A percentile compares a stretch with the other conserved stretches of the same genome.
Evolutionary conservation across 2,797 vertebrate species (phyloP).

Genomic region (Knipowitschia caucasica): DNA sequence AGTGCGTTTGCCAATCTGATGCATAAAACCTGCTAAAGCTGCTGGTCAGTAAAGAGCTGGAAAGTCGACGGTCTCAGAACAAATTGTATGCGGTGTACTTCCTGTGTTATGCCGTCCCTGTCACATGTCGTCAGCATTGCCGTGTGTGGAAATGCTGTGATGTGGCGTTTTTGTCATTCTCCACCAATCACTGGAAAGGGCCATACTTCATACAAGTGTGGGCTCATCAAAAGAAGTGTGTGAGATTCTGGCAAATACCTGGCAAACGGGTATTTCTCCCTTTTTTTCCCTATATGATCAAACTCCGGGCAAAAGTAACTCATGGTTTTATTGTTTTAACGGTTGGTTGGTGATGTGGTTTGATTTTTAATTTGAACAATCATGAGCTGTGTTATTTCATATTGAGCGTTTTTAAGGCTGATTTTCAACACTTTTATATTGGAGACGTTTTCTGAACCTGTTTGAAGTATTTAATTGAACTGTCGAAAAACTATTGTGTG

Average conservation of each 20-base stretch:
- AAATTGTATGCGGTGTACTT: conserved; percentile 50
- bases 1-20: background rate
- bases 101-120: conserved; percentile 52
- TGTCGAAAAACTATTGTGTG: background rate
- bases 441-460: background rate
- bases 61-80: conserved; percentile 20
- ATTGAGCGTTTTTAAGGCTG: background rate
- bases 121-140: conserved; percentile 16
- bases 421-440: background rate
- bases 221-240: background rate
- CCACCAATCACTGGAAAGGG: conserved; percentile 20
- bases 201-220: conserved; percentile 14
- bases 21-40: background rate
- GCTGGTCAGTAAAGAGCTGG: background rate
- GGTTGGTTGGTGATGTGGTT: background rate
- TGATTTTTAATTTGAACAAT: background rate
- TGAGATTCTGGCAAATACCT: background rate
- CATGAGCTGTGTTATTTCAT: background rate
- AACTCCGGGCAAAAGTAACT: background rate
- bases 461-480: background rate
- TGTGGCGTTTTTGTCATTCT: conserved; percentile 20
- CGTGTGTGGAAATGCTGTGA: conserved; percentile 11
- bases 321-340: background rate
- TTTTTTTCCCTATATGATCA: no score
- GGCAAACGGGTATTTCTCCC: no score